These are phyloP conservation scores for Cyrtorhinus lividipennis DNA, from an alignment of 1,140 invertebrate species.

Conservation along the genomic window DNA sequence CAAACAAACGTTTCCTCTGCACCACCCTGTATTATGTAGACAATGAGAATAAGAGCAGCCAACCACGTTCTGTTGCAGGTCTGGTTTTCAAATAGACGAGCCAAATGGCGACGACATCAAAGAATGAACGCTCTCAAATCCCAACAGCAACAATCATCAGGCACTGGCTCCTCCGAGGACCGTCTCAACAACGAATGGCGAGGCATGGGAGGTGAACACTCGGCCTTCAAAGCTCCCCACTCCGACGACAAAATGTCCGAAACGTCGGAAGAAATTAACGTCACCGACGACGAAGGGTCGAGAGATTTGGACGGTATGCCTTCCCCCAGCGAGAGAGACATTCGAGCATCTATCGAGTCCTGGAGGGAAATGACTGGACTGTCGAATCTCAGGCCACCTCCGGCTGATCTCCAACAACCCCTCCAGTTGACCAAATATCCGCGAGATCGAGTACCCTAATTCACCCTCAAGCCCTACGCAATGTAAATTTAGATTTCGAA, in stretches of 20 bases:
- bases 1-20: too few species aligned
- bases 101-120: conserved; percentile 90
- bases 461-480: too few species aligned
- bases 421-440: conserved; percentile 26
- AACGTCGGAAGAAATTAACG: conserved; percentile 28
- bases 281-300: conserved; percentile 26
- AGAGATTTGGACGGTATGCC: conserved; percentile 3
- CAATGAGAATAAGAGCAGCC: too few species aligned
- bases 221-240: conserved; percentile 57
- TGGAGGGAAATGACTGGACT: conserved; percentile 24
- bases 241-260: conserved; percentile 22
- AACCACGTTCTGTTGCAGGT: conserved; percentile 56
- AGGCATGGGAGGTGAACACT: conserved; percentile 69
- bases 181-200: conserved; percentile 24
- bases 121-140: conserved; percentile 81
- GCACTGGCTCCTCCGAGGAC: conserved; percentile 35
- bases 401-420: conserved; percentile 19
- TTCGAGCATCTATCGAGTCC: conserved; percentile 21
- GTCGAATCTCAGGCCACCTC: conserved; percentile 7
- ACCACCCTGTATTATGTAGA: too few species aligned
- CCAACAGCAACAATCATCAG: conserved; percentile 33
- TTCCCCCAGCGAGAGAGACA: conserved; percentile 12
- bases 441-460: conserved; percentile 18
- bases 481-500: too few species aligned
- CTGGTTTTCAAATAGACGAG: conserved; percentile 98